Conservation (phyloP, 1,140 invertebrate genomes). For the Drosophila ananassae region DNA sequence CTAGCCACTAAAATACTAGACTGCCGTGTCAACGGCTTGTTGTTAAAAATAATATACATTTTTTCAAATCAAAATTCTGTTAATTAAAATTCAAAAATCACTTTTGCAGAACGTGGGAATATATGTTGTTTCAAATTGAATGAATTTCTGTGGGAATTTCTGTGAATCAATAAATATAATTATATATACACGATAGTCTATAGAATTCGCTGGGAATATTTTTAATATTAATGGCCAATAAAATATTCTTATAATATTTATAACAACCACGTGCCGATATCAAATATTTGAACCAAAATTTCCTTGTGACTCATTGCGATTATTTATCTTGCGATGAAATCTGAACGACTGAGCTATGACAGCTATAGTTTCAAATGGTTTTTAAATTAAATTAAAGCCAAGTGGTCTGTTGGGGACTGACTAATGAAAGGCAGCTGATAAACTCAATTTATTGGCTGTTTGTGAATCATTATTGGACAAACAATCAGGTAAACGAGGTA, state of each 20-base stretch:
- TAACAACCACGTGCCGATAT: background rate
- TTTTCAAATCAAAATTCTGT: conserved; percentile 18
- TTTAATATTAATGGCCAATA: background rate
- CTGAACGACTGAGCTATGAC: background rate
- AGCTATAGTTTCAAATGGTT: background rate
- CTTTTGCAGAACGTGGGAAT: conserved; percentile 20
- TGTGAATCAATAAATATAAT: background rate
- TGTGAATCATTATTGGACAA: conserved; percentile 64
- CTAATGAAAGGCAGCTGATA: conserved; percentile 61
- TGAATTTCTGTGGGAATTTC: background rate
- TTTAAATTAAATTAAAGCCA: conserved; percentile 34
- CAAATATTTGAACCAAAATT: background rate
- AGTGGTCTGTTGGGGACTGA: conserved; percentile 16
- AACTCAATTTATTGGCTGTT: conserved; percentile 40
- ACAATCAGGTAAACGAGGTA: conserved; percentile 50
- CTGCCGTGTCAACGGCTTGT: conserved; percentile 52
- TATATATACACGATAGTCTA: background rate
- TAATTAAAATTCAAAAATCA: conserved; percentile 38
- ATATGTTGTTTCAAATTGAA: conserved; percentile 4
- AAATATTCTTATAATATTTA: background rate
- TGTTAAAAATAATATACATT: conserved; percentile 27
- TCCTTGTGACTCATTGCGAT: conserved; percentile 15
- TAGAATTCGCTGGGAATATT: background rate
- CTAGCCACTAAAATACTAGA: conserved; percentile 18
- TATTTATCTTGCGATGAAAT: background rate